Evolutionary conservation across 2,113 vertebrate species (phyloP).

Genomic region (Chloroceryle aenea): DNA sequence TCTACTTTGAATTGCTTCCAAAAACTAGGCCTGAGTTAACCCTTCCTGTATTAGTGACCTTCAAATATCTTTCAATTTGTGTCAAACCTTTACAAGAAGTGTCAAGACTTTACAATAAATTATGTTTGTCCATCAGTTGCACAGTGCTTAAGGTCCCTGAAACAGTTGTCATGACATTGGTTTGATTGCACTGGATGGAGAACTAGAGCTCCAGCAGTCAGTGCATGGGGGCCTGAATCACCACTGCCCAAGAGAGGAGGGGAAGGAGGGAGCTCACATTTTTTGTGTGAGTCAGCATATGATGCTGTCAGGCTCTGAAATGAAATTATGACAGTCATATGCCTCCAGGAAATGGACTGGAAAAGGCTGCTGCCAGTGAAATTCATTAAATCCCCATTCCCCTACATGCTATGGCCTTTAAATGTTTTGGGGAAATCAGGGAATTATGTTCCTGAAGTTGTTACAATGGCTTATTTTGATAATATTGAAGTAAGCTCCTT

Average conservation of each 20-base stretch:
- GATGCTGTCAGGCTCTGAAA: not conserved
- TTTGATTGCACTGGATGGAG: not conserved
- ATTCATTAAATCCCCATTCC: not conserved
- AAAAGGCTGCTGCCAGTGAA: slow-evolving; percentile 4
- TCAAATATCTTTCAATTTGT: not conserved
- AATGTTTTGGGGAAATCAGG: not conserved
- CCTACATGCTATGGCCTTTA: not conserved
- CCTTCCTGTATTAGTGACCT: not conserved
- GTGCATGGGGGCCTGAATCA: not conserved
- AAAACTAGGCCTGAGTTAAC: not conserved
- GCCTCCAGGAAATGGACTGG: not conserved
- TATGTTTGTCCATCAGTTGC: not conserved
- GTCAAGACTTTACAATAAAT: not conserved
- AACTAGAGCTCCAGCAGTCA: not conserved
- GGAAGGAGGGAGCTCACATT: not conserved
- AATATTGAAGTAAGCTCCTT: not conserved
- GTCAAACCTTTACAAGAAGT: not conserved
- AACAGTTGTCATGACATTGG: not conserved
- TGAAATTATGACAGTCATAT: slow-evolving; percentile 8
- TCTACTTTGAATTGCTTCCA: not conserved
- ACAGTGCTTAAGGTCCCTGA: not conserved
- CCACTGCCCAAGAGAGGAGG: not conserved
- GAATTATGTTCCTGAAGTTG: not conserved
- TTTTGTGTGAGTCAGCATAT: not conserved
- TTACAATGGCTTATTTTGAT: not conserved